Percentiles rank a stretch among this genome's conserved stretches.
Conservation (phyloP, 1,140 invertebrate genomes). For the Trichogramma pretiosum region DNA sequence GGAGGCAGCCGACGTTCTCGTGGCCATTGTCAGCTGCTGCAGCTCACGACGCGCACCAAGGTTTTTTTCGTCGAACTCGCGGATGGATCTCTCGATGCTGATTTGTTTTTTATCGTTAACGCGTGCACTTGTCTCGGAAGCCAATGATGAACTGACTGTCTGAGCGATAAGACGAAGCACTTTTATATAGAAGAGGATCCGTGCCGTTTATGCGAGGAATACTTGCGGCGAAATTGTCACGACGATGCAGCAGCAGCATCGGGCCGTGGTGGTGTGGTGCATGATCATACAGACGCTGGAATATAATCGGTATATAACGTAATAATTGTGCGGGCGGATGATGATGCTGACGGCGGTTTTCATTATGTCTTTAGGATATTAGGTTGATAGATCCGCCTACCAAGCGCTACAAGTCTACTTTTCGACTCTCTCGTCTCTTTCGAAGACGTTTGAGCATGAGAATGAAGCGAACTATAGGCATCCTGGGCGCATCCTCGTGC, state of each 20-base stretch:
- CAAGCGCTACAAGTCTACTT: constrained; percentile 9
- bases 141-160: background rate
- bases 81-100: too few relatives aligned
- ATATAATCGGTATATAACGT: constrained; percentile 8
- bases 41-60: too few relatives aligned
- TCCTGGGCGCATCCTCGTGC: too few relatives aligned
- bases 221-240: constrained; percentile 35
- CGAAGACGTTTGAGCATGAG: background rate
- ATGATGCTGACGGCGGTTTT: constrained; percentile 5
- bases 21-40: too few relatives aligned
- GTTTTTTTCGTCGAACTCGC: too few relatives aligned
- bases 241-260: constrained; percentile 30
- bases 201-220: constrained; percentile 33
- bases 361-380: constrained; percentile 16
- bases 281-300: background rate
- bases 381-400: constrained; percentile 4
- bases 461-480: background rate
- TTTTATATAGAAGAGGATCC: constrained; percentile 40
- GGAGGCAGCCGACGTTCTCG: too few relatives aligned
- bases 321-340: constrained; percentile 16
- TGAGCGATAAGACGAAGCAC: constrained; percentile 6
- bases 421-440: background rate
- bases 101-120: too few relatives aligned
- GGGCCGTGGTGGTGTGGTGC: too few relatives aligned
- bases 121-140: background rate